Evolutionary conservation across 2,888 invertebrate genomes (phyloP).

Genomic region (Eurytoma adleriae): DNA sequence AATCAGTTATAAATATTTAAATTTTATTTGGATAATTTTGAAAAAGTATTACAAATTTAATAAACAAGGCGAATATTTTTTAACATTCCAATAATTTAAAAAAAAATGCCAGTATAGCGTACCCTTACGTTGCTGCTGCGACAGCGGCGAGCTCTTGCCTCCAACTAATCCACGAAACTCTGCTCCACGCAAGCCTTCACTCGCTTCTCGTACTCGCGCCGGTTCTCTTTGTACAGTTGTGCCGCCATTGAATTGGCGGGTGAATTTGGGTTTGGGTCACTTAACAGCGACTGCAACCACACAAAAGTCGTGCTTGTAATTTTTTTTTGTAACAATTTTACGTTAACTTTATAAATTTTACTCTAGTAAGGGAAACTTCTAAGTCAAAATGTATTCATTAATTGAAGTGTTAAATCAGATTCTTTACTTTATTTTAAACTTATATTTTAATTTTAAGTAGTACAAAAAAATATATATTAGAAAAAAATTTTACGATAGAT

Average conservation of each 20-base stretch:
- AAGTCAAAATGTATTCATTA: not conserved
- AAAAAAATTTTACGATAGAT: not conserved
- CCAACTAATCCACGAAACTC: slow-evolving; percentile 95
- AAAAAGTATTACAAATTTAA: too few species aligned
- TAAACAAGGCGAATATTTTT: not conserved
- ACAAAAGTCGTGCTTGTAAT: slow-evolving; percentile 66
- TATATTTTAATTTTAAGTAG: too few species aligned
- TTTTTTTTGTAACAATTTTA: slow-evolving; percentile 41
- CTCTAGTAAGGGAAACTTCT: slow-evolving; percentile 14
- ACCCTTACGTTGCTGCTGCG: slow-evolving; percentile 60
- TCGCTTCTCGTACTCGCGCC: slow-evolving; percentile 99
- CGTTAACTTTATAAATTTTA: not conserved
- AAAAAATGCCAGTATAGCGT: slow-evolving; percentile 54
- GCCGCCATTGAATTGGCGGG: slow-evolving; percentile 99
- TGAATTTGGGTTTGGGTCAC: slow-evolving; percentile 99
- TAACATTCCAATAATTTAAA: not conserved
- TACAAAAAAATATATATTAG: not conserved
- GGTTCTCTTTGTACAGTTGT: slow-evolving; percentile 99
- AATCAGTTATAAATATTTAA: too few species aligned
- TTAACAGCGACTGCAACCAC: slow-evolving; percentile 94
- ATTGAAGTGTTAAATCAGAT: not conserved
- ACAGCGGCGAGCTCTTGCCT: slow-evolving; percentile 62
- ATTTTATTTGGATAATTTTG: too few species aligned
- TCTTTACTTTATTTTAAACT: too few species aligned
- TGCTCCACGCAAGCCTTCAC: slow-evolving; percentile 99